phyloP scores from a whole-genome alignment of 2,113 vertebrate species.

The Lycaon pictus region DNA sequence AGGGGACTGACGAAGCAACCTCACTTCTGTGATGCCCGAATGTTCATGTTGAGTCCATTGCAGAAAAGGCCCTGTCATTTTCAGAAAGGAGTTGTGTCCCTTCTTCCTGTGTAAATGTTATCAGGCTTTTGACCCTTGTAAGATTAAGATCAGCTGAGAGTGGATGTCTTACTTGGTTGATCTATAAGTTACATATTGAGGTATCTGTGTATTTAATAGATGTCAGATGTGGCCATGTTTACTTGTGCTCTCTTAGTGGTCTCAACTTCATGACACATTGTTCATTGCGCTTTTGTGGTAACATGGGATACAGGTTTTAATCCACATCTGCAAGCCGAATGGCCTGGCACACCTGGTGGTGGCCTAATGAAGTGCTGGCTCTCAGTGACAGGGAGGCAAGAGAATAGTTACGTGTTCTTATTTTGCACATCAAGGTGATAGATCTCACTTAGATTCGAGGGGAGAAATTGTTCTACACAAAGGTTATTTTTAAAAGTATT shows the following conservation, averaged over 20 bases:
- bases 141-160: background rate
- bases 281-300: background rate
- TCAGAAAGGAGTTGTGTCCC: background rate
- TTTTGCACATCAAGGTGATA: background rate
- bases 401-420: background rate
- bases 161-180: background rate
- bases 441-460: background rate
- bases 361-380: background rate
- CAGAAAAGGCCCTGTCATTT: background rate
- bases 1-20: background rate
- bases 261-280: fast-evolving
- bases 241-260: background rate
- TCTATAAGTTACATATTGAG: background rate
- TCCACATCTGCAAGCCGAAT: background rate
- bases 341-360: background rate
- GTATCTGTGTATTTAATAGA: background rate
- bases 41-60: background rate
- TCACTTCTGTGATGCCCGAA: background rate
- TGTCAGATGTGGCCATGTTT: background rate
- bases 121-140: background rate
- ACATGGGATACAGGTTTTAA: background rate
- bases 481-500: background rate
- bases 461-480: background rate
- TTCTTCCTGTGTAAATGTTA: background rate
- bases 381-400: background rate